A percentile compares a stretch with the other conserved stretches of the same genome.
These are phyloP conservation scores for Lutraria rhynchaena DNA, from an alignment of 1,140 invertebrate genomes.

Conservation along the genomic window DNA sequence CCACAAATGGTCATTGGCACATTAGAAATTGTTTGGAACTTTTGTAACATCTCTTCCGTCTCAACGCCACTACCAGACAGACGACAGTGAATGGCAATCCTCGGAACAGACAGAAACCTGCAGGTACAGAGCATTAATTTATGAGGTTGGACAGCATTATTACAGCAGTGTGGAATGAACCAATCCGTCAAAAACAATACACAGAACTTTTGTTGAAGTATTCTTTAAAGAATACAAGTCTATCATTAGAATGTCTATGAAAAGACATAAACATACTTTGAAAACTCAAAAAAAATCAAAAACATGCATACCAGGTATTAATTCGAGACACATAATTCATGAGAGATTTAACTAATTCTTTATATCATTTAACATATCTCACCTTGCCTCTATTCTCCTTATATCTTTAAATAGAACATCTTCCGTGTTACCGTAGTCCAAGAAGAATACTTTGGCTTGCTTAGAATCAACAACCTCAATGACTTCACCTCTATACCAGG, in stretches of 20 bases:
- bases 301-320: no score
- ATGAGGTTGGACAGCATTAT: not conserved
- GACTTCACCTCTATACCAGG: slow-evolving; percentile 68
- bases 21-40: slow-evolving; percentile 19
- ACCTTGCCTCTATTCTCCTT: slow-evolving; percentile 54
- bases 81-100: slow-evolving; percentile 31
- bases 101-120: slow-evolving; percentile 6
- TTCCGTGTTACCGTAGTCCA: slow-evolving; percentile 69
- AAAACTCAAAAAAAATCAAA: no score
- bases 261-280: no score
- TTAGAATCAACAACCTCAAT: slow-evolving; percentile 32
- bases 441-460: slow-evolving; percentile 60
- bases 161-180: not conserved
- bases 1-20: slow-evolving; percentile 11
- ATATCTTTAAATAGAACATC: slow-evolving; percentile 40
- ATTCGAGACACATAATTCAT: no score
- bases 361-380: no score
- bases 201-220: not conserved
- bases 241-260: no score
- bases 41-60: slow-evolving; percentile 20
- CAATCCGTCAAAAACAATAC: not conserved
- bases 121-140: no score
- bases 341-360: no score
- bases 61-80: slow-evolving; percentile 6
- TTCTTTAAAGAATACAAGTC: no score